Percentiles rank a stretch among this genome's conserved stretches.
Conservation (phyloP, 2,797 vertebrate species). For the Phataginus tetradactyla region DNA sequence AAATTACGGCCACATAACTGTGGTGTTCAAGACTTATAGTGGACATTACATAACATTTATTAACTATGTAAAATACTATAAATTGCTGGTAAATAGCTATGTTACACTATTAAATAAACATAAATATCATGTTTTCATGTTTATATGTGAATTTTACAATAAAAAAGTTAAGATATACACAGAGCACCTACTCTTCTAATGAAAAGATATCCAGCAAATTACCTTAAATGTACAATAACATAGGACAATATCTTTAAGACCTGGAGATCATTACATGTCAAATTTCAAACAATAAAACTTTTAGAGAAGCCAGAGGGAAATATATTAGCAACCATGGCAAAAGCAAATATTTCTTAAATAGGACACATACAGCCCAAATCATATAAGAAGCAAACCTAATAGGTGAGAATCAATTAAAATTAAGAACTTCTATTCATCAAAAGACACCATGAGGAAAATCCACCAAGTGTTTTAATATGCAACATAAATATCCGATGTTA, state of each 20-base stretch:
- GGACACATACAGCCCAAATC: not conserved
- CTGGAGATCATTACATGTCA: not conserved
- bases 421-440: not conserved
- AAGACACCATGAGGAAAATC: not conserved
- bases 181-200: not conserved
- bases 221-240: not conserved
- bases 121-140: not conserved
- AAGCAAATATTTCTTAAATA: not conserved
- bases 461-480: not conserved
- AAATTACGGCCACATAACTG: not conserved
- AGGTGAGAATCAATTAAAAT: not conserved
- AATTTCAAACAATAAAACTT: not conserved
- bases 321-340: not conserved
- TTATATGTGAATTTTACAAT: not conserved
- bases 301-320: not conserved
- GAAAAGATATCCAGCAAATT: not conserved
- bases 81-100: not conserved
- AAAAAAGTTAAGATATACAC: not conserved
- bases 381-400: not conserved
- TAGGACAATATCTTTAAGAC: not conserved
- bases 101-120: conserved; percentile 3
- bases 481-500: not conserved
- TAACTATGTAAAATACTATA: not conserved
- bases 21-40: not conserved
- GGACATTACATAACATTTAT: not conserved